Percentiles rank a stretch among this genome's conserved stretches.
Evolutionary conservation across 2,888 invertebrate genomes (phyloP).

Genomic region (Carterocephalus palaemon): DNA sequence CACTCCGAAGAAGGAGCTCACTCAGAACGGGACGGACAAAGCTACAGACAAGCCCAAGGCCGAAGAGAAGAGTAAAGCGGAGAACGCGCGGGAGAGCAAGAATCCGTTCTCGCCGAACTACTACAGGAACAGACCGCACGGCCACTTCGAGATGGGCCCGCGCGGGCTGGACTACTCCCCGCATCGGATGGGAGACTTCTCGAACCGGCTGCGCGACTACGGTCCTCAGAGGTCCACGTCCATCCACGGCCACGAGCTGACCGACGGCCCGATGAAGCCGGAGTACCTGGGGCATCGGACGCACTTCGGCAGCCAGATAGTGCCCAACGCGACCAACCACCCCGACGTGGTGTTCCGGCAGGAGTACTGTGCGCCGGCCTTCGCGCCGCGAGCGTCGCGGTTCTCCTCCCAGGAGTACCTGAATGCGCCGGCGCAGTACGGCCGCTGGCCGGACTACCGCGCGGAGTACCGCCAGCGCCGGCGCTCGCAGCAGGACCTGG

Average conservation of each 20-base stretch:
- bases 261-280: constrained; percentile 62
- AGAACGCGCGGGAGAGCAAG: constrained; percentile 52
- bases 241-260: constrained; percentile 71
- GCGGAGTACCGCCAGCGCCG: constrained; percentile 69
- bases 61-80: constrained; percentile 49
- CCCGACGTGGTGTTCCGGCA: constrained; percentile 72
- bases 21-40: constrained; percentile 39
- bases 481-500: constrained; percentile 72
- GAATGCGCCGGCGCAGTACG: constrained; percentile 65
- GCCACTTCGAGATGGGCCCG: constrained; percentile 75
- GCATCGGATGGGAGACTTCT: constrained; percentile 66
- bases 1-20: constrained; percentile 52
- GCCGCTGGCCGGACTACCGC: constrained; percentile 66
- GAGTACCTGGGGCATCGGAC: constrained; percentile 63
- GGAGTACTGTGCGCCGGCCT: constrained; percentile 64
- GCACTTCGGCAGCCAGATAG: constrained; percentile 65
- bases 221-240: constrained; percentile 71
- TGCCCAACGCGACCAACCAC: constrained; percentile 60
- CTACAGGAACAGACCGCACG: constrained; percentile 60
- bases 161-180: constrained; percentile 72
- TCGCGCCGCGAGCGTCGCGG: constrained; percentile 62
- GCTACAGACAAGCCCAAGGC: constrained; percentile 29
- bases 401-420: constrained; percentile 75
- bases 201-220: constrained; percentile 63
- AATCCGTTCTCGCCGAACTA: constrained; percentile 69